Conservation (phyloP, 2,113 vertebrate species). For the rabbit (Oryctolagus cuniculus) region DNA sequence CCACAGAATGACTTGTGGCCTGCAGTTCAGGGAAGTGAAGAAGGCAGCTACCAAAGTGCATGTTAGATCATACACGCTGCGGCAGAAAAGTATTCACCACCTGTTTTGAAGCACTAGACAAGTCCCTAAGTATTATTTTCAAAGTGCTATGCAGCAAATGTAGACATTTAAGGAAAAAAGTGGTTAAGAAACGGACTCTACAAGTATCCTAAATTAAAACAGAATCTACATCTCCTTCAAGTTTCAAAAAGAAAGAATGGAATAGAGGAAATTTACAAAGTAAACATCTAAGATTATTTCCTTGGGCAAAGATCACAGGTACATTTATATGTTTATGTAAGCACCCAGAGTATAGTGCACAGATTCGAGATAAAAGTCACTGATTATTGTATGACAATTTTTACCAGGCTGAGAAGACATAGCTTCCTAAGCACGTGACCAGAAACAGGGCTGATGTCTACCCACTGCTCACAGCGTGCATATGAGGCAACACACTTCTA, state of each 20-base stretch:
- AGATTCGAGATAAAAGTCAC: conserved; percentile 14
- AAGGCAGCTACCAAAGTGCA: not conserved
- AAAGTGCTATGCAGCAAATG: conserved; percentile 39
- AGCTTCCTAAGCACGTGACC: not conserved
- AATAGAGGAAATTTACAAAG: not conserved
- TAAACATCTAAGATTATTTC: not conserved
- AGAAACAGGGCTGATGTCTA: conserved; percentile 26
- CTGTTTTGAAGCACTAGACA: not conserved
- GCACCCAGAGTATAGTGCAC: not conserved
- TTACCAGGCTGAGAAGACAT: not conserved
- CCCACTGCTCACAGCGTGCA: not conserved
- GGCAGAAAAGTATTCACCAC: not conserved
- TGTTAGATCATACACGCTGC: not conserved
- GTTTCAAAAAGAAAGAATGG: not conserved
- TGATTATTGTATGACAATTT: not conserved
- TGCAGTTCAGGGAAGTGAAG: not conserved
- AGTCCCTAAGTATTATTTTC: conserved; percentile 3
- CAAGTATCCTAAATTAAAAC: conserved; percentile 46
- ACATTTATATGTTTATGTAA: not conserved
- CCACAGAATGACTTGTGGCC: not conserved
- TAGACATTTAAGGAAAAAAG: not conserved
- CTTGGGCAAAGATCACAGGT: not conserved
- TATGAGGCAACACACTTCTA: not conserved
- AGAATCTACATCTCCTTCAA: conserved; percentile 7
- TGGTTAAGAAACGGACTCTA: not conserved